Evolutionary conservation across 2,888 invertebrate species (phyloP), one percentile per base, ranked within the genome.

Genomic region (Drosophila kuntzei): DNA sequence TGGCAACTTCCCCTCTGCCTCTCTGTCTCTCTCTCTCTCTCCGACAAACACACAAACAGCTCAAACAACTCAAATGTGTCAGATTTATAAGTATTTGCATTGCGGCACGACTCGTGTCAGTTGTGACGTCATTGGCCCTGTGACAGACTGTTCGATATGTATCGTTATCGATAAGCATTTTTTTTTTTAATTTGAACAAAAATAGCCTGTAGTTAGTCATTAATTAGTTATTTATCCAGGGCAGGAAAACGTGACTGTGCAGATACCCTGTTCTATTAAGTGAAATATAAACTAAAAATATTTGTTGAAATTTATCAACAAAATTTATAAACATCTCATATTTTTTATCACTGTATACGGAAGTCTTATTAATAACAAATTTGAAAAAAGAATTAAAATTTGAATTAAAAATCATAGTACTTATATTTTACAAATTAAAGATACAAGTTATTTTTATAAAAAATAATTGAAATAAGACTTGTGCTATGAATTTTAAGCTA

Each of bases 1-100:
- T 47, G 27, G 6, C 53, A 32, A 27, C 29, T 20, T 34, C 11
- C 20, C 50, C 12, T 12, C 2, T 11, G 1, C 0, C n/a, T 8
- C 4, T 11, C 20, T 22, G 2, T 22, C 12, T 11, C 11, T 5
- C 11, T 2, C 11, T 5, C 6, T n/a, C 20, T 12, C 50, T 12
- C 14, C 14, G 32, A 16, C 36, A 16, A 7, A 14, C 43, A 16
- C 36, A 16, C 11, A 14, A 20, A 16, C 29, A 29, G 34, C 18
- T 41, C 34, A 16, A 61, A 57, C 29, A 25, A 22, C 49, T 36
- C 18, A 59, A 63, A 64, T 63, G 59, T 73, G 68, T 68, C 59
- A 63, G 50, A 53, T 57, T 55, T 57, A 34, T 20, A 16, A 7
- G 3, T 41, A 76, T 76, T 76, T 76, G 75, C 75, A 76, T 76